Conservation (phyloP, 1,140 invertebrate species). For the Trichonephila clavipes region DNA sequence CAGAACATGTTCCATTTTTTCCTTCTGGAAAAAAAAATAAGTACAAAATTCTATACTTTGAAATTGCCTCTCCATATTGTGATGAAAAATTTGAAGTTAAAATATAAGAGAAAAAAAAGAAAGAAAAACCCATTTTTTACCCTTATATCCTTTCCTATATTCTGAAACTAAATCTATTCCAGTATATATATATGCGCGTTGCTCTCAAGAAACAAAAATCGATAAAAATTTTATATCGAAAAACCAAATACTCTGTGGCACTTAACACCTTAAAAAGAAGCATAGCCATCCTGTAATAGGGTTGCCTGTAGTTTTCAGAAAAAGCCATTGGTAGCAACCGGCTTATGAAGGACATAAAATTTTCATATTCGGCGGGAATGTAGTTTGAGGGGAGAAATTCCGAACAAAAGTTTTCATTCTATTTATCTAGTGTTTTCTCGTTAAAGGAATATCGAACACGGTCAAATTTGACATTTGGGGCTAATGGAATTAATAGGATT, state of each 20-base stretch:
- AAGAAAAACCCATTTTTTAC: too few relatives aligned
- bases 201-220: not conserved
- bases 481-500: not conserved
- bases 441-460: constrained; percentile 15
- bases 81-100: not conserved
- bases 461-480: not conserved
- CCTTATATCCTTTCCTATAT: not conserved
- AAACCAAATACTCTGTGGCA: not conserved
- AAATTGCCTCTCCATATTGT: not conserved
- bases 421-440: not conserved
- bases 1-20: not conserved
- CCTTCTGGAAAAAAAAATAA: not conserved
- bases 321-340: not conserved
- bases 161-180: not conserved
- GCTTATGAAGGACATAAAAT: constrained; percentile 24
- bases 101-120: too few relatives aligned
- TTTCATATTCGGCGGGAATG: not conserved
- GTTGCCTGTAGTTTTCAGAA: constrained; percentile 17
- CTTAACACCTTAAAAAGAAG: not conserved
- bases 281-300: not conserved
- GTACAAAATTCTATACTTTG: not conserved
- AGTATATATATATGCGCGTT: not conserved
- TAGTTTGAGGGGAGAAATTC: not conserved
- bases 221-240: constrained; percentile 44
- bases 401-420: constrained; percentile 19